A percentile compares a stretch with the other conserved stretches of the same genome.
These are phyloP conservation scores for Drepanosiphum platanoidis DNA, from an alignment of 2,888 invertebrate species.

Conservation along the genomic window DNA sequence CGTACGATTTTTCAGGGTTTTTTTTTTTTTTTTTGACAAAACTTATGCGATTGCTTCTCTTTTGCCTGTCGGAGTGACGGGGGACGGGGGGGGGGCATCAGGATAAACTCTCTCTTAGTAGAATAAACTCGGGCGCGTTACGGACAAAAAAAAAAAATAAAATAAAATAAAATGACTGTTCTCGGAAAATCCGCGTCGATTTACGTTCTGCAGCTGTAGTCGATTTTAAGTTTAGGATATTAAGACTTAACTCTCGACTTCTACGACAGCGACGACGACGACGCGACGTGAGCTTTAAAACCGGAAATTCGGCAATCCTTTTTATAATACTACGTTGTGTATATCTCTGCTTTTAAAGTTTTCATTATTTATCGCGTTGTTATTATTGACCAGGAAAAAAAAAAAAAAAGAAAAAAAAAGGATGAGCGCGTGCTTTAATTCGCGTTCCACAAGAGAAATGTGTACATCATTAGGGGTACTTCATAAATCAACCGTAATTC, in stretches of 20 bases:
- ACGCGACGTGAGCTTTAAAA: conserved; percentile 11
- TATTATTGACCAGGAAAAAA: too few species aligned
- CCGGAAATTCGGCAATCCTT: conserved; percentile 2
- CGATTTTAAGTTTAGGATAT: conserved; percentile 16
- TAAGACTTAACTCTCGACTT: conserved; percentile 24
- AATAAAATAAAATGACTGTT: neutral
- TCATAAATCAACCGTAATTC: conserved; percentile 10
- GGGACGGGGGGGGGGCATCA: neutral
- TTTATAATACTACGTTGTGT: neutral
- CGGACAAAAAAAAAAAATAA: neutral
- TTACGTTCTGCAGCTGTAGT: neutral
- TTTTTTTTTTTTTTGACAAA: neutral
- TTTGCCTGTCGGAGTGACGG: too few species aligned
- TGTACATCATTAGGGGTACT: neutral
- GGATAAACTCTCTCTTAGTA: neutral
- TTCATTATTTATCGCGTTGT: conserved; percentile 35
- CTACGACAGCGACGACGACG: neutral
- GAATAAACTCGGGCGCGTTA: neutral
- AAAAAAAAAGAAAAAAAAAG: neutral
- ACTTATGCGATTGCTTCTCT: neutral
- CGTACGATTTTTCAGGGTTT: neutral
- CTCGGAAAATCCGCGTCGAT: neutral
- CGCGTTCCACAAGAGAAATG: neutral
- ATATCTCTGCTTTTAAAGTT: conserved; percentile 27
- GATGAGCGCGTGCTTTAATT: neutral